Evolutionary conservation across 92 coral and sea anemone species (phyloP).

Genomic region (Heteractis magnifica): DNA sequence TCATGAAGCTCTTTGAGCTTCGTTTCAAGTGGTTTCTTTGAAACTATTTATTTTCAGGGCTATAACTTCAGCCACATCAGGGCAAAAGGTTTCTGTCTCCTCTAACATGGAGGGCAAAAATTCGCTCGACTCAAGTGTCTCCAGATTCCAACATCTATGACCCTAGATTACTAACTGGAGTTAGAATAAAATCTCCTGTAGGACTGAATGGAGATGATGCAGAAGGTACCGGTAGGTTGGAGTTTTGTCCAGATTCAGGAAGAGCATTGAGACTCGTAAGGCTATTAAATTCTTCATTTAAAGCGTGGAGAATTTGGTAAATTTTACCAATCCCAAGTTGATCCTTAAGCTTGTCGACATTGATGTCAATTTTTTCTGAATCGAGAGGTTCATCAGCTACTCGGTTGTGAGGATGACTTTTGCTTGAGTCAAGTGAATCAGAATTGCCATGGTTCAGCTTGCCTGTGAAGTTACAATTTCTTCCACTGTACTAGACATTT

Average conservation of each 20-base stretch:
- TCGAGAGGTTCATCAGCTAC: neutral
- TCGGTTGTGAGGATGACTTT: neutral
- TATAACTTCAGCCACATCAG: neutral
- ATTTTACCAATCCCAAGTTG: slow-evolving; percentile 20
- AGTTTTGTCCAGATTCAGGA: neutral
- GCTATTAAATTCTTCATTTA: slow-evolving; percentile 2
- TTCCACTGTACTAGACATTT: neutral
- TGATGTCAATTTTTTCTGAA: neutral
- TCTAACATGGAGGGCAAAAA: neutral
- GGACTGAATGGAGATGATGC: neutral
- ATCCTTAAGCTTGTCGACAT: slow-evolving; percentile 8
- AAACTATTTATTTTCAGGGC: neutral
- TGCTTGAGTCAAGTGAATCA: neutral
- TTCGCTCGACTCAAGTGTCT: neutral
- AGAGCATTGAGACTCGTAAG: neutral
- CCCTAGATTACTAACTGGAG: neutral
- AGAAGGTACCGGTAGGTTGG: neutral
- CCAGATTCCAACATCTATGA: neutral
- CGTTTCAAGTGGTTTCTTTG: neutral
- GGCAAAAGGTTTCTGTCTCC: neutral
- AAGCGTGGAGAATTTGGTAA: neutral
- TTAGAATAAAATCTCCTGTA: neutral
- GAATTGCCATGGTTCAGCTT: neutral
- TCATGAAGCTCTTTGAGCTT: neutral
- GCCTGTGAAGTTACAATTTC: neutral